Evolutionary conservation across 2,888 invertebrate genomes (phyloP).

Genomic region (Epirrita christyi): DNA sequence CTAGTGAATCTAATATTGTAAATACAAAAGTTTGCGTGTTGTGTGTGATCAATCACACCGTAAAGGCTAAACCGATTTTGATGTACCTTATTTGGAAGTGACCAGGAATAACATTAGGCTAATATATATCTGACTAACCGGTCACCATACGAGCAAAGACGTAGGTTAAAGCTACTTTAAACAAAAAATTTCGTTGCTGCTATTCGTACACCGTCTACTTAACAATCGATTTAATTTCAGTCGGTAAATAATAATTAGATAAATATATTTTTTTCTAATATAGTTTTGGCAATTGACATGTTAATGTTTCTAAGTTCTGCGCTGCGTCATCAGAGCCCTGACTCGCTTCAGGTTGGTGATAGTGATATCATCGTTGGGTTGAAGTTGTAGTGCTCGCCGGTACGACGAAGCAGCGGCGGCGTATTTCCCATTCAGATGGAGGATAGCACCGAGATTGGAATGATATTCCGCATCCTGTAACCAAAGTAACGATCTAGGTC

Average conservation of each 20-base stretch:
- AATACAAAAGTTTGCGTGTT: too few species aligned
- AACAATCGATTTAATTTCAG: constrained; percentile 31
- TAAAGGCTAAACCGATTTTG: too few species aligned
- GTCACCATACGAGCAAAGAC: too few species aligned
- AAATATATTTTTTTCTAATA: constrained; percentile 45
- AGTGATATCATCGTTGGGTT: constrained; percentile 95
- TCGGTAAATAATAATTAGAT: constrained; percentile 43
- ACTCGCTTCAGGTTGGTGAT: constrained; percentile 91
- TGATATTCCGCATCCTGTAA: constrained; percentile 94
- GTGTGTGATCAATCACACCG: too few species aligned
- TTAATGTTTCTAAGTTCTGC: constrained; percentile 55
- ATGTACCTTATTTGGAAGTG: too few species aligned
- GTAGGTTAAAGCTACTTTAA: too few species aligned
- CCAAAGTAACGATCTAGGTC: constrained; percentile 37
- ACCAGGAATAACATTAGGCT: too few species aligned
- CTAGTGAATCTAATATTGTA: too few species aligned
- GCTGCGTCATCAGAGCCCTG: constrained; percentile 68
- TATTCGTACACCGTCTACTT: constrained; percentile 28
- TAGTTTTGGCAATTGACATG: constrained; percentile 78
- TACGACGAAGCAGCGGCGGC: constrained; percentile 94
- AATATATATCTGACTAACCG: too few species aligned
- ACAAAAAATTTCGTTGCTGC: constrained; percentile 37
- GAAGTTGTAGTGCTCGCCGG: constrained; percentile 92
- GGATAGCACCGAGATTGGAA: constrained; percentile 97
- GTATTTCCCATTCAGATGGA: constrained; percentile 96